These are phyloP conservation scores for Cinclus mexicanus DNA, from an alignment of 2,113 vertebrate species.

Conservation along the genomic window DNA sequence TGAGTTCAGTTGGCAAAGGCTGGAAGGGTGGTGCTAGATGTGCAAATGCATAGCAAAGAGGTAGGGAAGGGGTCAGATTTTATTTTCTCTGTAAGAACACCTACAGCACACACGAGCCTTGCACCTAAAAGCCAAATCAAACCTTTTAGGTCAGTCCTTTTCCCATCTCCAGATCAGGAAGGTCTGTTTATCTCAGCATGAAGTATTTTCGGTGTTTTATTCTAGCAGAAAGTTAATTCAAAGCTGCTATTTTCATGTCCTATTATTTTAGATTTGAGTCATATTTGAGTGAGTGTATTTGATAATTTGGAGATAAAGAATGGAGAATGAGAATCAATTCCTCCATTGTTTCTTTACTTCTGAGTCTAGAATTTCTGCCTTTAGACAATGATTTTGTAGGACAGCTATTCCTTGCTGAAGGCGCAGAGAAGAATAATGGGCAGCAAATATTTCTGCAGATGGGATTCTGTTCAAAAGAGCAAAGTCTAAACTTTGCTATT, in stretches of 20 bases:
- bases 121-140: background rate
- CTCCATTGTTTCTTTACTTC: background rate
- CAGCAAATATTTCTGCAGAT: background rate
- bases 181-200: background rate
- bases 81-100: background rate
- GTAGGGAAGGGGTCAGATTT: background rate
- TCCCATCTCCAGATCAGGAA: background rate
- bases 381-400: background rate
- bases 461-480: background rate
- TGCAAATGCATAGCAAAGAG: background rate
- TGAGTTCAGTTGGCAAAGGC: background rate
- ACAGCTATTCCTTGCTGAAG: background rate
- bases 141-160: background rate
- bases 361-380: background rate
- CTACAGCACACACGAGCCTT: background rate
- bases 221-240: background rate
- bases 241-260: background rate
- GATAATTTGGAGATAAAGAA: background rate
- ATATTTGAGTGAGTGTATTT: background rate
- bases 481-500: background rate
- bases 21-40: background rate
- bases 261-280: background rate
- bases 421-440: background rate
- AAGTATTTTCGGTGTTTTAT: background rate
- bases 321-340: background rate